Evolutionary conservation across 2,113 vertebrate genomes (phyloP), one percentile per base, ranked within the genome.

Genomic region (Python bivittatus): DNA sequence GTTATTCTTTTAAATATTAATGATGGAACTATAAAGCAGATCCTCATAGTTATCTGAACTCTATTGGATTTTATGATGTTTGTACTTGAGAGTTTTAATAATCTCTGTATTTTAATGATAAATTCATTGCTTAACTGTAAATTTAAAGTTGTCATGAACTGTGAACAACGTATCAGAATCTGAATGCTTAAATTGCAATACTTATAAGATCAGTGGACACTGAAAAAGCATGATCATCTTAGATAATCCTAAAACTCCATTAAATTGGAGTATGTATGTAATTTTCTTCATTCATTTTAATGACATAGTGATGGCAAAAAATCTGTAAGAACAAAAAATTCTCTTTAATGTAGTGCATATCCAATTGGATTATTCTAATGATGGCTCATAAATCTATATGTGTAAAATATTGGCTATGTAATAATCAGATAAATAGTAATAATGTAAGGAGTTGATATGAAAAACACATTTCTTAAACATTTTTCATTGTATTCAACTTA

Each of bases 211-310:
- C 88, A 95, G 0, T 61, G 48, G 23, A 92, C 48, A 60, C 48
- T 93, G 44, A 92, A 38, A 93, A 93, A 93, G 42, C 1, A 42
- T n/a, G 89, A 90, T 88, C n/a, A 7, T 87, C 60, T 85, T 90
- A 88, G 60, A 91, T 93, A 91, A 68, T 88, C n/a, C 25, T 88
- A 93, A 94, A 90, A 86, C 53, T 17, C 89, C 87, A 48, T 64
- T 95, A 86, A 94, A 93, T 27, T 87, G n/a, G n/a, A n/a, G n/a
- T n/a, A n/a, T 68, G 90, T 85, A 20, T 87, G 23, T 61, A 33
- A 91, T 95, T 96, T 93, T 94, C 92, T 93, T 12, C 91, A 8
- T 61, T 88, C 33, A 42, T 61, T 88, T 44, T 61, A 60, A 42
- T n/a, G 15, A 57, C 57, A n/a, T 20, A 90, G 29, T 54, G 90